A percentile compares a stretch with the other conserved stretches of the same genome.
These are phyloP conservation scores for Euura lappo DNA, from an alignment of 1,140 invertebrate genomes.

Conservation along the genomic window DNA sequence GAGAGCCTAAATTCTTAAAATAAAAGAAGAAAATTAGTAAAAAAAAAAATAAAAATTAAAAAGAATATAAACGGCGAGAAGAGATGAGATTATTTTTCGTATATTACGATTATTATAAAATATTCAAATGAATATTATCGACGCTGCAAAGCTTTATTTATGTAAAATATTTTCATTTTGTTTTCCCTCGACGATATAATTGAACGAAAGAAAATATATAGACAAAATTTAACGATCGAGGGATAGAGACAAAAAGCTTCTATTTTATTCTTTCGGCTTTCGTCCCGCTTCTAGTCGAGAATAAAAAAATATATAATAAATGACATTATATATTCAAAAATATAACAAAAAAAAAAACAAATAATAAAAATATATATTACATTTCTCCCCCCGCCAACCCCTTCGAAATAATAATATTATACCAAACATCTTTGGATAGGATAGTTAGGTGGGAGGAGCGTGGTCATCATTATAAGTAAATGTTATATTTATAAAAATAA, in stretches of 20 bases:
- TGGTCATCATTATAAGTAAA: conserved; percentile 5
- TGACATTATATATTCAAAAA: not conserved
- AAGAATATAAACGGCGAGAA: not conserved
- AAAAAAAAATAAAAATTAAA: not conserved
- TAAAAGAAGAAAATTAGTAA: too few relatives aligned
- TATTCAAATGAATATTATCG: not conserved
- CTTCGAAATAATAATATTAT: not conserved
- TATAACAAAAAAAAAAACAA: conserved; percentile 16
- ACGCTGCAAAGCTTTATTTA: conserved; percentile 1
- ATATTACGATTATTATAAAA: not conserved
- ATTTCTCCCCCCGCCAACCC: not conserved
- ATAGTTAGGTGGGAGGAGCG: conserved; percentile 5
- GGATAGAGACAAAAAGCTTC: not conserved
- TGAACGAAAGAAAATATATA: not conserved
- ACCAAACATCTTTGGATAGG: not conserved
- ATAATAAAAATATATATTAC: not conserved
- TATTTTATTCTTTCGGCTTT: conserved; percentile 18
- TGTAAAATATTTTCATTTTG: not conserved
- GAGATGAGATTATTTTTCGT: conserved; percentile 3
- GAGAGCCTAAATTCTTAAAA: not conserved
- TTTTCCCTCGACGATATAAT: not conserved
- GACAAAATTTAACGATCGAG: too few relatives aligned
- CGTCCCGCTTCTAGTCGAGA: conserved; percentile 14
- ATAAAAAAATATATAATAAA: conserved; percentile 12
- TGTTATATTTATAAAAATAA: not conserved